Base-by-base conservation (phyloP, 2,113 vertebrate species). In the Hepsetus odoe region DNA sequence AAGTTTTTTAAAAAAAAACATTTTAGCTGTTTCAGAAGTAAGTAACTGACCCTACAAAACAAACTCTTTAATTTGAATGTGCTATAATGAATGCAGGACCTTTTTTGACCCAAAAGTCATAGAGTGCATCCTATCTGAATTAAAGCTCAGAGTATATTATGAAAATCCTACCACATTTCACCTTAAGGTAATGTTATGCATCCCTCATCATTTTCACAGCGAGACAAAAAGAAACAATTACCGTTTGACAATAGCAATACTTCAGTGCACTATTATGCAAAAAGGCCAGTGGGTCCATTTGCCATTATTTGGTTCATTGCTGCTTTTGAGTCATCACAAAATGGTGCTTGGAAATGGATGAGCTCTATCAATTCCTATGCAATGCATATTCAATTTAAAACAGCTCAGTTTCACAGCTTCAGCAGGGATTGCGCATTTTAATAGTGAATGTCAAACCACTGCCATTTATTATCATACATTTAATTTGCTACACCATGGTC, bases 361-460 rank as follows among this genome's bases (percentile, higher is more conserved):
- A 46, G 56, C 13, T 78, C 66, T 69, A 70, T 70, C 68, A 70
- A 35, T 78, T 28, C 61, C 76, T 61, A 26, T 78, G 56, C 55
- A 70, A 62, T 70, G 67, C 40, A 12, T n/a, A 51, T 44, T 62
- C 67, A 20, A 9, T 71, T 49, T 20, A 46, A 49, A 62, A 53
- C 66, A 61, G 58, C 66, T 61, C 76, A 78, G 76, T 68, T 71
- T 55, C 59, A 58, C 22, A 24, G n/a, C 67, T 30, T 51, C 5
- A 51, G 4, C 5, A 16, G 14, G 42, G 65, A 77, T 46, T 55
- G 67, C 44, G 44, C 32, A 35, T 55, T 62, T 44, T 71, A 32
- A 46, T 26, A 5, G 0, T 13, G 20, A 40, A 32, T n/a, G 51
- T 42, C 42, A 30, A 66, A 32, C 53, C n/a, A 33, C 22, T 51